Percentiles rank a stretch among this genome's conserved stretches.
phyloP scores from a whole-genome alignment of 2,113 vertebrate species.

The Haliaeetus leucogaster region DNA sequence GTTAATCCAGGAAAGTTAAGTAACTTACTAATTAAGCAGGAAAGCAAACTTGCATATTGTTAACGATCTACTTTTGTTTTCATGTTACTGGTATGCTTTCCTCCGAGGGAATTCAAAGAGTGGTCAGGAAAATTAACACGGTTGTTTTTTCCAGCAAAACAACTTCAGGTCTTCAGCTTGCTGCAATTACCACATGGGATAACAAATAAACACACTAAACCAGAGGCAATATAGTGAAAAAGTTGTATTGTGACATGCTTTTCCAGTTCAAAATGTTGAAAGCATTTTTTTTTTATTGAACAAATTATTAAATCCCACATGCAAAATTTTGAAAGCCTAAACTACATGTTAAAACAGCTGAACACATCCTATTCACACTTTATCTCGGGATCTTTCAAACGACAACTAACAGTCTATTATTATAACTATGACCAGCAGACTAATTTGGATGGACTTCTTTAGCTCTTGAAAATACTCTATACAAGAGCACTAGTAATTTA shows the following conservation, averaged over 20 bases:
- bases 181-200: not conserved
- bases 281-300: constrained; percentile 79
- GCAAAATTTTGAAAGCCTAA: constrained; percentile 81
- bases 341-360: constrained; percentile 82
- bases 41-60: constrained; percentile 49
- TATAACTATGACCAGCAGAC: constrained; percentile 77
- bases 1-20: constrained; percentile 62
- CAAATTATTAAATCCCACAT: constrained; percentile 85
- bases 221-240: constrained; percentile 73
- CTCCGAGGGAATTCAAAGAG: constrained; percentile 10
- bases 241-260: constrained; percentile 79
- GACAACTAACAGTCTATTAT: constrained; percentile 77
- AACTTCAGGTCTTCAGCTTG: constrained; percentile 1
- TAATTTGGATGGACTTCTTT: constrained; percentile 66
- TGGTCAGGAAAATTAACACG: not conserved
- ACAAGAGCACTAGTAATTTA: constrained; percentile 72
- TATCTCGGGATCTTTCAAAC: constrained; percentile 77
- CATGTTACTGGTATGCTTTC: constrained; percentile 3
- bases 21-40: constrained; percentile 63
- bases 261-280: constrained; percentile 78
- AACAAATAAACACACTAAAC: constrained; percentile 74
- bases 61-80: constrained; percentile 36
- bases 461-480: constrained; percentile 73
- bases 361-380: constrained; percentile 85
- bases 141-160: constrained; percentile 4